These are phyloP conservation scores for Lasioglossum pauxillum DNA, from an alignment of 2,888 invertebrate species.

Conservation along the genomic window DNA sequence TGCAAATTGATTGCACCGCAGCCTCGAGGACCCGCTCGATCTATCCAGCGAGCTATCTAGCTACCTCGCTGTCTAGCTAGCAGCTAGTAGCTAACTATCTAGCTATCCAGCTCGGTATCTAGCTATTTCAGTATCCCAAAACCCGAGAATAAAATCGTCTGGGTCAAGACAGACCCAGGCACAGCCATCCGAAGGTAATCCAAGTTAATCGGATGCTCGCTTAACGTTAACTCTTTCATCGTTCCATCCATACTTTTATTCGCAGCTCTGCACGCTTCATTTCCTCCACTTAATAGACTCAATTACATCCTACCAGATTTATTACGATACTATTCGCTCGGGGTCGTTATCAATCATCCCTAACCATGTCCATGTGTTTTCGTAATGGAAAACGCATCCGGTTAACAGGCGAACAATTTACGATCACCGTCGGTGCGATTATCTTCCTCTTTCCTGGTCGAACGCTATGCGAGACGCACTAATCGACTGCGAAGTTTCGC, in stretches of 20 bases:
- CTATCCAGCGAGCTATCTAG: not conserved
- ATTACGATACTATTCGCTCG: not conserved
- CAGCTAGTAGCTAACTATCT: not conserved
- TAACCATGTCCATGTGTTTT: not conserved
- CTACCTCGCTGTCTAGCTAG: not conserved
- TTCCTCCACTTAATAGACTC: not conserved
- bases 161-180: not conserved
- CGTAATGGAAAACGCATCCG: not conserved
- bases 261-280: not conserved
- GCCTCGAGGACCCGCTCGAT: constrained; percentile 37
- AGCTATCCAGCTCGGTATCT: not conserved
- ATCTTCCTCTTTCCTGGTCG: not conserved
- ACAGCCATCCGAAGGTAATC: not conserved
- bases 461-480: not conserved
- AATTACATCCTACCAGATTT: not conserved
- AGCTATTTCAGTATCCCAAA: not conserved
- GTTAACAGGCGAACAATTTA: constrained; percentile 7
- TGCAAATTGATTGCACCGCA: constrained; percentile 75
- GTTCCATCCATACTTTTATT: not conserved
- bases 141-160: not conserved
- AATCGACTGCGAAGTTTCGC: too few relatives aligned
- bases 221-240: not conserved
- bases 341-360: not conserved
- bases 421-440: not conserved
- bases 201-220: not conserved